A percentile compares a stretch with the other conserved stretches of the same genome.
Conservation (phyloP, 2,888 invertebrate species). For the Tinea pellionella region DNA sequence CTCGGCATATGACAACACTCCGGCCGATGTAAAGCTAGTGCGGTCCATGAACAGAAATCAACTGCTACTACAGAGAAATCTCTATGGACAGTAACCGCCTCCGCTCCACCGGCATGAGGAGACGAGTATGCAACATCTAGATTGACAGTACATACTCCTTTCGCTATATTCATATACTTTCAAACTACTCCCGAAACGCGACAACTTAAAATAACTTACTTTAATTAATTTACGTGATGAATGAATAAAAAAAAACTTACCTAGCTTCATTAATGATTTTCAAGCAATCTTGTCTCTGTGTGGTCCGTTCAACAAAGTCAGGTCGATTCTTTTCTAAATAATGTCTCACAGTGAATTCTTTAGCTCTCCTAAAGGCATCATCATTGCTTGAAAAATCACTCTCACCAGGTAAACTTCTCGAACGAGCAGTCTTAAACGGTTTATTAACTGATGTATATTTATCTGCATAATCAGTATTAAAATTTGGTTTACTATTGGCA, state of each 20-base stretch:
- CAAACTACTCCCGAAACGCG: no score
- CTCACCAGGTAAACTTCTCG: slow-evolving; percentile 43
- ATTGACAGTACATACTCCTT: no score
- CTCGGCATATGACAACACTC: no score
- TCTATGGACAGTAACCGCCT: no score
- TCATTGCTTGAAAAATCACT: slow-evolving; percentile 46
- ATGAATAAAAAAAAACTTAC: slow-evolving; percentile 30
- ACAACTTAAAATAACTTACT: no score
- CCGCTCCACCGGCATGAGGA: no score
- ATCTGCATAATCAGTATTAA: background rate
- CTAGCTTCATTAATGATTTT: slow-evolving; percentile 45
- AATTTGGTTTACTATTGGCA: background rate
- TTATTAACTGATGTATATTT: slow-evolving; percentile 22
- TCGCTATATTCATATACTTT: no score
- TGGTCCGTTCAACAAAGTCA: slow-evolving; percentile 68
- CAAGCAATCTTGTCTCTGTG: slow-evolving; percentile 44
- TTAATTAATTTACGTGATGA: no score
- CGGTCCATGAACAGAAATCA: no score
- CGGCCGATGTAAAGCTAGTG: no score
- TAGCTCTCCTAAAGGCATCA: slow-evolving; percentile 32
- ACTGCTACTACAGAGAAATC: no score
- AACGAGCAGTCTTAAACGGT: slow-evolving; percentile 26
- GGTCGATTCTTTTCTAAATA: slow-evolving; percentile 78
- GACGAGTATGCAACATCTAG: no score
- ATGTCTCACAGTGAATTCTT: slow-evolving; percentile 70